phyloP scores from a whole-genome alignment of 2,113 vertebrate genomes.

The Saccopteryx bilineata region DNA sequence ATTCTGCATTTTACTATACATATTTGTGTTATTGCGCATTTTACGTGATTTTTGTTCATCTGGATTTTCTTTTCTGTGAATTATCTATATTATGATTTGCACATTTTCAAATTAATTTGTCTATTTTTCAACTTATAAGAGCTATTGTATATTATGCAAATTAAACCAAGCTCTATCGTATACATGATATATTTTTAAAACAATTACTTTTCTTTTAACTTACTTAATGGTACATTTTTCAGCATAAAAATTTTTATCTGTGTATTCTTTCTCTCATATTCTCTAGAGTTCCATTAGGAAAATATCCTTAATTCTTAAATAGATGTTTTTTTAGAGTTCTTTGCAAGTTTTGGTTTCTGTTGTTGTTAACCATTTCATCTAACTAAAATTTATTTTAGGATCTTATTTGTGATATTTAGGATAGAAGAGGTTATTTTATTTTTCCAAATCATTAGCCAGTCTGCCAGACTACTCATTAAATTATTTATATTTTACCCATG shows the following conservation, averaged over 20 bases:
- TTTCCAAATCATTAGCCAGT: not conserved
- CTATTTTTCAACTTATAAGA: not conserved
- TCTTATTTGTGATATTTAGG: not conserved
- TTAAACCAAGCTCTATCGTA: not conserved
- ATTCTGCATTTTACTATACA: not conserved
- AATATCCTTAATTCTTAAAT: not conserved
- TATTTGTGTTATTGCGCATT: not conserved
- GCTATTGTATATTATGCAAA: not conserved
- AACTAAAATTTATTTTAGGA: constrained; percentile 40
- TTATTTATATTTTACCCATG: not conserved
- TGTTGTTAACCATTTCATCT: not conserved
- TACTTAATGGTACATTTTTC: not conserved
- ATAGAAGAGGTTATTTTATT: not conserved
- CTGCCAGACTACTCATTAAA: not conserved
- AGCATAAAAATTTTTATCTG: not conserved
- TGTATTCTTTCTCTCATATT: not conserved
- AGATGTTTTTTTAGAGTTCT: not conserved
- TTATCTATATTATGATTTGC: not conserved
- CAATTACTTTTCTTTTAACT: constrained; percentile 5
- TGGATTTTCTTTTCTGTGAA: not conserved
- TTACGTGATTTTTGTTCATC: not conserved
- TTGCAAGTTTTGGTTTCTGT: not conserved
- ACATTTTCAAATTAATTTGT: not conserved
- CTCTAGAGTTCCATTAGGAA: not conserved
- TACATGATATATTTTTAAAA: not conserved